Percentiles rank a stretch among this genome's conserved stretches.
These are phyloP conservation scores for Odontomachus brunneus DNA, from an alignment of 1,140 invertebrate species.

Conservation along the genomic window DNA sequence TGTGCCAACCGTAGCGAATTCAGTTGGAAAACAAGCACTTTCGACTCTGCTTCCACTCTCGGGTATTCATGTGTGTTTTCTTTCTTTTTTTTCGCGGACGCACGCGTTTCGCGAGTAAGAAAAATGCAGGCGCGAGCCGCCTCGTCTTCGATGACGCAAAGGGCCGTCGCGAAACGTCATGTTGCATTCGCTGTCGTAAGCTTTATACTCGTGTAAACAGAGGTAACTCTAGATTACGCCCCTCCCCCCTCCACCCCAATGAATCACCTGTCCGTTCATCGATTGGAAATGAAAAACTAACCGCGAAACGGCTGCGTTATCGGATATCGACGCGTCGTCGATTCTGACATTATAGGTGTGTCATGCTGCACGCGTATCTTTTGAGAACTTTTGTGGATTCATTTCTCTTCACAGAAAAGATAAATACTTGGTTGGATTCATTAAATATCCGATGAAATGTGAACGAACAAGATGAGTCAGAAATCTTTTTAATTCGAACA, in stretches of 20 bases:
- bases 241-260: too few species aligned
- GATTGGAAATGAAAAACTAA: constrained; percentile 59
- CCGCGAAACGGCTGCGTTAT: constrained; percentile 16
- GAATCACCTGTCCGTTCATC: constrained; percentile 60
- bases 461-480: too few species aligned
- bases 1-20: constrained; percentile 30
- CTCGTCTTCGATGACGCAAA: not conserved
- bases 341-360: not conserved
- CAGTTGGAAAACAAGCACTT: constrained; percentile 22
- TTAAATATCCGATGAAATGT: too few species aligned
- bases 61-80: too few species aligned
- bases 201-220: constrained; percentile 24
- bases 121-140: not conserved
- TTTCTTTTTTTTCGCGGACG: not conserved
- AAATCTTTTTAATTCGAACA: too few species aligned
- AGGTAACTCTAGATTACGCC: not conserved
- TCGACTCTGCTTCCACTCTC: constrained; percentile 11
- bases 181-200: not conserved
- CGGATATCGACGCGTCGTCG: constrained; percentile 25
- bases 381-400: not conserved
- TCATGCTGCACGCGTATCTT: not conserved
- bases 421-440: too few species aligned
- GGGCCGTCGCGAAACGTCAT: not conserved
- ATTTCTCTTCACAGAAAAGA: too few species aligned
- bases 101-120: not conserved